Percentiles rank a stretch among this genome's conserved stretches.
Conservation (phyloP, 2,113 vertebrate genomes). For the Ammodramus savannarum region DNA sequence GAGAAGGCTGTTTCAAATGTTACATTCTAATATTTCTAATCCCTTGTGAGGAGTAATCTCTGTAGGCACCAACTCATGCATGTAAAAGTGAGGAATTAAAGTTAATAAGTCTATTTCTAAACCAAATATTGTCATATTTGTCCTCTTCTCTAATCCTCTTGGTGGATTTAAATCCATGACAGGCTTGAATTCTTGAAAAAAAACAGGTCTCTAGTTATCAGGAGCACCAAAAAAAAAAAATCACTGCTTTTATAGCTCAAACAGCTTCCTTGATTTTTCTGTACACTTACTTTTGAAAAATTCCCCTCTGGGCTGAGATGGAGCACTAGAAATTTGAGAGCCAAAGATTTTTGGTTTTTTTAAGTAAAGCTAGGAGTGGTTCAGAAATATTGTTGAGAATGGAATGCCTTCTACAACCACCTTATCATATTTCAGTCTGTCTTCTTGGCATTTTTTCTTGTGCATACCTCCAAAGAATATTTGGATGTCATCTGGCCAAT, state of each 20-base stretch:
- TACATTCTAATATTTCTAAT: slow-evolving; percentile 26
- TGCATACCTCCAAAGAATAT: not conserved
- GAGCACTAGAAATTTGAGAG: slow-evolving; percentile 33
- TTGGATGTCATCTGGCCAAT: not conserved
- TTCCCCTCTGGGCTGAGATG: not conserved
- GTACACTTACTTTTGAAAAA: slow-evolving; percentile 8
- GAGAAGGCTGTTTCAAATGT: not conserved
- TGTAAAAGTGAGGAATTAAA: slow-evolving; percentile 35
- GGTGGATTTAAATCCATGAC: slow-evolving; percentile 12
- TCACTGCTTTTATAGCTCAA: not conserved
- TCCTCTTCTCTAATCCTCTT: slow-evolving; percentile 33
- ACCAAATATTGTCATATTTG: slow-evolving; percentile 47
- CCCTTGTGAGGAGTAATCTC: slow-evolving; percentile 14
- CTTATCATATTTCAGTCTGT: slow-evolving; percentile 36
- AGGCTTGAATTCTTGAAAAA: slow-evolving; percentile 26
- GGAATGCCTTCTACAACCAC: slow-evolving; percentile 27
- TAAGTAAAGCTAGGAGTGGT: slow-evolving; percentile 34
- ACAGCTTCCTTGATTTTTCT: slow-evolving; percentile 15
- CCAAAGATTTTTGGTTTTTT: not conserved
- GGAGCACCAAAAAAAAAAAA: not conserved
- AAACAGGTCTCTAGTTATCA: not conserved
- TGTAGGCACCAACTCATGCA: slow-evolving; percentile 21
- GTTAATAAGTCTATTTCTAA: slow-evolving; percentile 54
- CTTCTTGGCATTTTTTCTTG: not conserved
- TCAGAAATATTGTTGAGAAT: slow-evolving; percentile 42